phyloP scores from a whole-genome alignment of 1,140 invertebrate genomes.

The Drosophila albomicans region DNA sequence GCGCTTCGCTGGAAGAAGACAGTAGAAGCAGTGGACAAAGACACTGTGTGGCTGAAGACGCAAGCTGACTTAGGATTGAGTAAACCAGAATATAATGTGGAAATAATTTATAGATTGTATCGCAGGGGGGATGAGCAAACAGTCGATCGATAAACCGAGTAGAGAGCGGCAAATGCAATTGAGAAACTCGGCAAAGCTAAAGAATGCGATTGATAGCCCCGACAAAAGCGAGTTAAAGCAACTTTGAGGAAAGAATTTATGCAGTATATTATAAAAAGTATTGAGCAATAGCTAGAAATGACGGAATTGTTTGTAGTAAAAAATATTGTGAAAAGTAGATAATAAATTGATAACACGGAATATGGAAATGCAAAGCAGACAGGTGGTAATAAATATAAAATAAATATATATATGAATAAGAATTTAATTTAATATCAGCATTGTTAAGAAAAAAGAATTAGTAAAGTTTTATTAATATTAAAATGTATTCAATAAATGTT shows the following conservation, averaged over 20 bases:
- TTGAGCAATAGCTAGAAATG: neutral
- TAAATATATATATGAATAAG: too few relatives aligned
- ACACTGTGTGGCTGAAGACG: neutral
- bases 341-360: too few relatives aligned
- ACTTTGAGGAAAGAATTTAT: neutral
- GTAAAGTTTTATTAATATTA: too few relatives aligned
- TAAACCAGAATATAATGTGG: slow-evolving; percentile 53
- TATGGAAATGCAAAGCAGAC: too few relatives aligned
- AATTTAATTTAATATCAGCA: too few relatives aligned
- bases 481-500: too few relatives aligned
- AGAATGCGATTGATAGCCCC: neutral
- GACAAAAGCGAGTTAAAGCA: neutral
- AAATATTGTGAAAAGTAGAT: too few relatives aligned
- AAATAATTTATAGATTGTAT: slow-evolving; percentile 47
- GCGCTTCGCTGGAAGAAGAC: neutral
- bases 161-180: neutral
- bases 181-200: slow-evolving; percentile 3
- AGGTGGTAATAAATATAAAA: too few relatives aligned
- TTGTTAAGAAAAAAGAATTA: too few relatives aligned
- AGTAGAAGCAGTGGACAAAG: neutral
- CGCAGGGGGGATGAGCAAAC: neutral
- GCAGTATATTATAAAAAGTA: neutral
- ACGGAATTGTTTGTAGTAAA: too few relatives aligned
- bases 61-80: slow-evolving; percentile 16
- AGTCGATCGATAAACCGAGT: neutral